Percentiles rank a stretch among this genome's conserved stretches.
Conservation (phyloP, 2,888 invertebrate species). For the Stenchaetothrips biformis region DNA sequence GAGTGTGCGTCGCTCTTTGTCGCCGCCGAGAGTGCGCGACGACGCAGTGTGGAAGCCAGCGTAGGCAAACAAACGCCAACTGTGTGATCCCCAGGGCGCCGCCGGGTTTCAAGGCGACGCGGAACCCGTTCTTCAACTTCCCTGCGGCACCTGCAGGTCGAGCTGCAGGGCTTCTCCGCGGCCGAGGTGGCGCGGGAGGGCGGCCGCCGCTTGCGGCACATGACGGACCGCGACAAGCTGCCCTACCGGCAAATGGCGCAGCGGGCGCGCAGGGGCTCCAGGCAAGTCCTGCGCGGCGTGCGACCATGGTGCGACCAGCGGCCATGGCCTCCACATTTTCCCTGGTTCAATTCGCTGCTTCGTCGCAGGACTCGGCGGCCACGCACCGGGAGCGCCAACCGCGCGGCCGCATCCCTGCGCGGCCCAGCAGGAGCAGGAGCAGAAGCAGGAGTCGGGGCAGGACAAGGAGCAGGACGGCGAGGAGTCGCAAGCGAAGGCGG, state of each 20-base stretch:
- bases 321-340: not conserved
- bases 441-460: no score
- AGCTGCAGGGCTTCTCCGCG: not conserved
- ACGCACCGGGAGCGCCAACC: no score
- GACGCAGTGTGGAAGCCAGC: not conserved
- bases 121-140: constrained; percentile 17
- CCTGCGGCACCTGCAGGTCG: constrained; percentile 7
- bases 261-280: not conserved
- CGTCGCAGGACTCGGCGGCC: no score
- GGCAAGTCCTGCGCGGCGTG: no score
- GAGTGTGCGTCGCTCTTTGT: no score
- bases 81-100: not conserved
- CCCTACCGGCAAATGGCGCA: not conserved
- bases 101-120: not conserved
- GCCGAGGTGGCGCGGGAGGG: not conserved
- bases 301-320: not conserved
- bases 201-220: constrained; percentile 2
- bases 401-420: no score
- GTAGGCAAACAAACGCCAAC: not conserved
- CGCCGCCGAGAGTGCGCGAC: not conserved
- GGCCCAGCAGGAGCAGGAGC: no score
- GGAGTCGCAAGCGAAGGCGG: no score
- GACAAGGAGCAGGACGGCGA: no score
- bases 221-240: not conserved
- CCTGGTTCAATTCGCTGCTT: no score